Evolutionary conservation across 2,113 vertebrate species (phyloP).

Genomic region (Chiloscyllium plagiosum): DNA sequence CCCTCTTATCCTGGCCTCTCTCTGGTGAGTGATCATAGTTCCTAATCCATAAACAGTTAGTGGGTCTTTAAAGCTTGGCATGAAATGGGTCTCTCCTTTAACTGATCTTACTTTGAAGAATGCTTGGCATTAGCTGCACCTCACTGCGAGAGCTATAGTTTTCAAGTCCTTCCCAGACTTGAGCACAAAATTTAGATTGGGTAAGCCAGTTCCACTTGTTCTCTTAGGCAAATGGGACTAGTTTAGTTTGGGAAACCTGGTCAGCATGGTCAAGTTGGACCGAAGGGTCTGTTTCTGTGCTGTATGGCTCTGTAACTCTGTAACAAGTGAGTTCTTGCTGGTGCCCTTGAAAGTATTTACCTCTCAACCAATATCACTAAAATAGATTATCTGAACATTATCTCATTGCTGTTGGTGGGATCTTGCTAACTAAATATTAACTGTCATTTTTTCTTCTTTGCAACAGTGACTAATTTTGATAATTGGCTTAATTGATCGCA

Average conservation of each 20-base stretch:
- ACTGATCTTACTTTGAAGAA: not conserved
- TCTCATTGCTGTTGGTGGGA: not conserved
- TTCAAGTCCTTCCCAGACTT: not conserved
- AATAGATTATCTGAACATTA: not conserved
- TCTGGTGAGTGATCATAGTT: not conserved
- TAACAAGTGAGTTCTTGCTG: not conserved
- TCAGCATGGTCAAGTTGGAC: no score
- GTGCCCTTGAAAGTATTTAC: not conserved
- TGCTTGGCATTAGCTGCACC: not conserved
- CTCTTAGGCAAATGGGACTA: not conserved
- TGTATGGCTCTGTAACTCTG: no score
- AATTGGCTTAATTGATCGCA: not conserved
- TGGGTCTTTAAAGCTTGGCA: not conserved
- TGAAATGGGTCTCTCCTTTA: not conserved
- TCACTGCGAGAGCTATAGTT: not conserved
- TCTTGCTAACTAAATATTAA: not conserved
- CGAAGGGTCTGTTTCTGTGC: no score
- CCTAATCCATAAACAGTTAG: not conserved
- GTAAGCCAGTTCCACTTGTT: not conserved
- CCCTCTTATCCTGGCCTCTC: not conserved
- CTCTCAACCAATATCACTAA: not conserved
- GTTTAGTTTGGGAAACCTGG: no score
- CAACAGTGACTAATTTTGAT: not conserved
- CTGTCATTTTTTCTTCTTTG: no score
- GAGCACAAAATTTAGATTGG: not conserved